Conservation (phyloP, 2,888 invertebrate genomes). For the Ichneumon xanthorius region DNA sequence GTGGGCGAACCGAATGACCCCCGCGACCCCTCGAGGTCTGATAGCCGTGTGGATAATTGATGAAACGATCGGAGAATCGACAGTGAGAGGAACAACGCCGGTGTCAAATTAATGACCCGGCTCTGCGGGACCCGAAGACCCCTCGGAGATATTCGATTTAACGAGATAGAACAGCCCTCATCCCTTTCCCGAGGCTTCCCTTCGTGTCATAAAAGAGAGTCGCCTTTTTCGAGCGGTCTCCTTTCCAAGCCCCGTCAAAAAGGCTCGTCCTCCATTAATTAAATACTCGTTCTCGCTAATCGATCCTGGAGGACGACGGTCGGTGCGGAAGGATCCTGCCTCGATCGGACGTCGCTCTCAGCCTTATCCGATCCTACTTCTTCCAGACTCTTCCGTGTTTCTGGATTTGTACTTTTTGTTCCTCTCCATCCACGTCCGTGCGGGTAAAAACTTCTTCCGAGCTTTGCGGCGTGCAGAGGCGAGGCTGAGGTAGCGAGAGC, state of each 20-base stretch:
- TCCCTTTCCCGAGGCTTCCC: background rate
- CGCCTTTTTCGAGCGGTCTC: constrained; percentile 35
- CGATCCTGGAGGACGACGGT: constrained; percentile 39
- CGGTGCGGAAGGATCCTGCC: constrained; percentile 31
- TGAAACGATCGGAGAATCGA: constrained; percentile 68
- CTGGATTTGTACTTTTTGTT: constrained; percentile 2
- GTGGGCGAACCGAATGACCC: background rate
- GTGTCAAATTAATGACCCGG: constrained; percentile 73
- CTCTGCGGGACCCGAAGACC: constrained; percentile 41
- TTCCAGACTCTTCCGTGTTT: background rate
- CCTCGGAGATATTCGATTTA: constrained; percentile 51
- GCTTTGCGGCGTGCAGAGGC: background rate
- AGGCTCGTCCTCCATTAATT: constrained; percentile 56
- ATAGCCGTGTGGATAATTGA: constrained; percentile 65
- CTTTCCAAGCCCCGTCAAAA: constrained; percentile 35
- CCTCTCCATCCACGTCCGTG: background rate
- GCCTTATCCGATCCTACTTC: background rate
- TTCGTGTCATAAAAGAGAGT: constrained; percentile 34
- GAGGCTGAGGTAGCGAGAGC: background rate
- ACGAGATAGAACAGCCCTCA: constrained; percentile 27
- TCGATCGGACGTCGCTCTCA: constrained; percentile 20
- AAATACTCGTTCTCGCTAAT: constrained; percentile 51
- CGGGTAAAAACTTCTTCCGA: constrained; percentile 12
- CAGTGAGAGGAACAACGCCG: constrained; percentile 46
- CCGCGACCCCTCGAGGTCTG: background rate